Percentiles rank a stretch among this genome's conserved stretches.
phyloP scores from a whole-genome alignment of 2,797 vertebrate species.

The Pyrocephalus nanus region DNA sequence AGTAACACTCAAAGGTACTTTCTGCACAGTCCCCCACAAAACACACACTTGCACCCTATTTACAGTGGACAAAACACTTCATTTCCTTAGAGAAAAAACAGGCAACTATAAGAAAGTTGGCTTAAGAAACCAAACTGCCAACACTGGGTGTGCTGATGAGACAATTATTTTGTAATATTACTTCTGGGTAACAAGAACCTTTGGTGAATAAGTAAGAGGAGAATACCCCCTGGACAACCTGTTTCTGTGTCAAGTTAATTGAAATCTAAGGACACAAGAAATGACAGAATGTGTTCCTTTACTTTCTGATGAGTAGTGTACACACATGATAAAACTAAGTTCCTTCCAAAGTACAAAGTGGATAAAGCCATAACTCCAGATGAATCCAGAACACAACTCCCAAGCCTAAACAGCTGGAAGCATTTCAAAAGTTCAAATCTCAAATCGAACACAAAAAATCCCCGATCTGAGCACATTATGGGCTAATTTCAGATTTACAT shows the following conservation, averaged over 20 bases:
- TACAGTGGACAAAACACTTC: not conserved
- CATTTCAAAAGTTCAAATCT: not conserved
- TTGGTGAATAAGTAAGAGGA: not conserved
- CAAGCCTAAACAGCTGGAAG: not conserved
- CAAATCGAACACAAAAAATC: not conserved
- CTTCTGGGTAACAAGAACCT: not conserved
- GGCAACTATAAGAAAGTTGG: not conserved
- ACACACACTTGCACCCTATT: not conserved
- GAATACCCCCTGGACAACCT: not conserved
- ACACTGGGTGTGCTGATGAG: not conserved
- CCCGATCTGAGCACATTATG: not conserved
- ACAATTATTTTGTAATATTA: not conserved
- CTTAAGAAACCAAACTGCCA: not conserved
- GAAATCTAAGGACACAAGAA: not conserved
- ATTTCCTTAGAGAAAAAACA: not conserved
- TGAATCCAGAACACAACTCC: not conserved
- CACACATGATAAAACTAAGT: not conserved
- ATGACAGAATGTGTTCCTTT: not conserved
- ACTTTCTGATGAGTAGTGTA: not conserved
- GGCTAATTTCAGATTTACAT: slow-evolving; percentile 13
- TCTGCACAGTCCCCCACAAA: not conserved
- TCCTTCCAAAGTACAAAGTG: not conserved
- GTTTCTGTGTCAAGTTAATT: not conserved
- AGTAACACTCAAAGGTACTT: not conserved
- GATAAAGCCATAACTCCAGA: not conserved